A percentile compares a stretch with the other conserved stretches of the same genome.
Conservation (phyloP, 2,888 invertebrate species). For the Abrostola triplasia region DNA sequence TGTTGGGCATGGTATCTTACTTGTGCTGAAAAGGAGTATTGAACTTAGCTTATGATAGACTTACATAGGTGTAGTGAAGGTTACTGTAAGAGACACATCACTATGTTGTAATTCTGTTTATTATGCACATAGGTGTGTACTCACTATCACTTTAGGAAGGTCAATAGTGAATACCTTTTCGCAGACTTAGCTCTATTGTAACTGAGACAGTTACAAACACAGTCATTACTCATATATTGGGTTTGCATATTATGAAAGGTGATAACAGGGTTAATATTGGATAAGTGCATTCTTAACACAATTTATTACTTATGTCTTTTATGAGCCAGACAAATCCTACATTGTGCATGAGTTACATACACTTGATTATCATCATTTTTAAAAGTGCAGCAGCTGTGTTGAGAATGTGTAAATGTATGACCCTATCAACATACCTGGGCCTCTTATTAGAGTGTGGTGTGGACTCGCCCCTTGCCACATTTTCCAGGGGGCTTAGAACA, state of each 20-base stretch:
- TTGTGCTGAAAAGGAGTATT: conserved; percentile 72
- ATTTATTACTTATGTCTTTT: no score
- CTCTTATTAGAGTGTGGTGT: conserved; percentile 86
- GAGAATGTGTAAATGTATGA: conserved; percentile 8
- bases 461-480: conserved; percentile 84
- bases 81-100: conserved; percentile 24
- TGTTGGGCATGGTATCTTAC: conserved; percentile 76
- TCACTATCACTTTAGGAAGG: conserved; percentile 47
- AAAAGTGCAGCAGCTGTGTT: not conserved
- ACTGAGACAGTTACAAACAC: not conserved
- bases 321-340: no score
- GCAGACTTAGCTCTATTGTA: conserved; percentile 14
- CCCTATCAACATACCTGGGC: conserved; percentile 67
- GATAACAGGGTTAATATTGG: not conserved
- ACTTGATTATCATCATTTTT: not conserved
- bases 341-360: no score
- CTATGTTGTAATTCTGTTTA: conserved; percentile 33
- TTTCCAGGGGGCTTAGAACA: conserved; percentile 84
- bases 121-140: conserved; percentile 24
- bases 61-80: conserved; percentile 25
- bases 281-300: not conserved
- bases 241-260: not conserved
- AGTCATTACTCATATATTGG: not conserved
- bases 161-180: conserved; percentile 26
- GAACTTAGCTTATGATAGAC: conserved; percentile 19